These are phyloP conservation scores for Catagonus wagneri DNA, from an alignment of 2,113 vertebrate genomes.

Conservation along the genomic window DNA sequence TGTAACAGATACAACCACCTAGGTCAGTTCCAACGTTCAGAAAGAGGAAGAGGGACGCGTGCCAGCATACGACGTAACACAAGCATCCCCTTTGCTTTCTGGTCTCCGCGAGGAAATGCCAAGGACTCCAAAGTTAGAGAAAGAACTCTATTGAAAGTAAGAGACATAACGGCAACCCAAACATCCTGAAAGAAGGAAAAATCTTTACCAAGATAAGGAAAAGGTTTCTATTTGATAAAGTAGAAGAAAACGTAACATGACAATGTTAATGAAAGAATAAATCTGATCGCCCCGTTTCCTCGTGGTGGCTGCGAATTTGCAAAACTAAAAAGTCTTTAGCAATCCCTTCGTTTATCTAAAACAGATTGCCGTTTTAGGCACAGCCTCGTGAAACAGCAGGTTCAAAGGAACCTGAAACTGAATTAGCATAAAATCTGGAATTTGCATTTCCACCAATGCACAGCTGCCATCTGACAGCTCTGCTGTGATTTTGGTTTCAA, in stretches of 20 bases:
- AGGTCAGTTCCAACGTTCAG: background rate
- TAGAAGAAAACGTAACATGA: slow-evolving; percentile 76
- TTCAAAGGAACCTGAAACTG: slow-evolving; percentile 90
- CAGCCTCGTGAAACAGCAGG: slow-evolving; percentile 87
- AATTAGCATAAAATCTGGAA: slow-evolving; percentile 91
- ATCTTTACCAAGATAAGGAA: background rate
- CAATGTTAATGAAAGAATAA: slow-evolving; percentile 83
- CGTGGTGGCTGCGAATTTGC: slow-evolving; percentile 82
- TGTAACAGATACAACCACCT: background rate
- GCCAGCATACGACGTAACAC: rapidly evolving
- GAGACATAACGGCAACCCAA: background rate
- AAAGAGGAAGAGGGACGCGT: background rate
- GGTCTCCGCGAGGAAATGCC: background rate
- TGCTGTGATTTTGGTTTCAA: slow-evolving; percentile 86
- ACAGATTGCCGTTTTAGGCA: slow-evolving; percentile 90
- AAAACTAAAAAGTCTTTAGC: slow-evolving; percentile 86
- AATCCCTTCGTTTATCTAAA: slow-evolving; percentile 89
- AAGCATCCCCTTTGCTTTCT: background rate
- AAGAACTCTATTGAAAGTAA: background rate
- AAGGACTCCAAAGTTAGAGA: background rate
- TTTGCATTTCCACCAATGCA: slow-evolving; percentile 88
- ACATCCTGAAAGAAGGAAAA: background rate
- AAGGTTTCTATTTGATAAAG: slow-evolving; percentile 77
- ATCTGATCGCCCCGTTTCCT: slow-evolving; percentile 77
- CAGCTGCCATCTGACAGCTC: slow-evolving; percentile 87